Evolutionary conservation across 2,888 invertebrate genomes (phyloP).

Genomic region (Melieria crassipennis): DNA sequence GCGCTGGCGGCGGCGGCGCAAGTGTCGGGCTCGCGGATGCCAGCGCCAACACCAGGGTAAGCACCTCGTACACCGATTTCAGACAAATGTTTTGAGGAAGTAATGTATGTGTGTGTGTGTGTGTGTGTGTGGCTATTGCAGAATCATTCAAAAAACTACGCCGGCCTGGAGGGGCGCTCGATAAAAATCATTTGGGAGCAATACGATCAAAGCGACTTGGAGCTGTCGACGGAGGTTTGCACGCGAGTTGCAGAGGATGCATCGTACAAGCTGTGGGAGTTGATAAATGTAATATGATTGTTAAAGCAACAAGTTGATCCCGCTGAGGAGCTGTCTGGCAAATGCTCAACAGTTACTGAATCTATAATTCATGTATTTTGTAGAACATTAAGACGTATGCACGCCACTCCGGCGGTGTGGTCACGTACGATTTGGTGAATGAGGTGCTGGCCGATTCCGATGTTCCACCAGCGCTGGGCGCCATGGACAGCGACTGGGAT

Average conservation of each 20-base stretch:
- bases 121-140: neutral
- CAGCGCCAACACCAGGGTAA: slow-evolving; percentile 42
- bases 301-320: neutral
- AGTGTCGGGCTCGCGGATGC: slow-evolving; percentile 43
- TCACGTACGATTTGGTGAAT: slow-evolving; percentile 63
- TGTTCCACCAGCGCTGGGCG: slow-evolving; percentile 62
- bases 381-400: slow-evolving; percentile 64
- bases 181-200: slow-evolving; percentile 66
- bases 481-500: slow-evolving; percentile 63
- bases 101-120: neutral
- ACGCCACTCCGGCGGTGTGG: slow-evolving; percentile 62
- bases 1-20: slow-evolving; percentile 45
- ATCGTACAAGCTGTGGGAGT: slow-evolving; percentile 65
- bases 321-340: neutral
- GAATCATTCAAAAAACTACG: slow-evolving; percentile 50
- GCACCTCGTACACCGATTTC: neutral
- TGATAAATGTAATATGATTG: slow-evolving; percentile 57
- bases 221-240: slow-evolving; percentile 60
- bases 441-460: slow-evolving; percentile 64
- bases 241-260: slow-evolving; percentile 63
- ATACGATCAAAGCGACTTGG: slow-evolving; percentile 63
- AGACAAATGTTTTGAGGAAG: neutral
- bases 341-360: neutral
- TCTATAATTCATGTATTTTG: slow-evolving; percentile 3
- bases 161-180: slow-evolving; percentile 60